Base-by-base conservation (phyloP, 2,797 vertebrate genomes). In the Spea hammondii region DNA sequence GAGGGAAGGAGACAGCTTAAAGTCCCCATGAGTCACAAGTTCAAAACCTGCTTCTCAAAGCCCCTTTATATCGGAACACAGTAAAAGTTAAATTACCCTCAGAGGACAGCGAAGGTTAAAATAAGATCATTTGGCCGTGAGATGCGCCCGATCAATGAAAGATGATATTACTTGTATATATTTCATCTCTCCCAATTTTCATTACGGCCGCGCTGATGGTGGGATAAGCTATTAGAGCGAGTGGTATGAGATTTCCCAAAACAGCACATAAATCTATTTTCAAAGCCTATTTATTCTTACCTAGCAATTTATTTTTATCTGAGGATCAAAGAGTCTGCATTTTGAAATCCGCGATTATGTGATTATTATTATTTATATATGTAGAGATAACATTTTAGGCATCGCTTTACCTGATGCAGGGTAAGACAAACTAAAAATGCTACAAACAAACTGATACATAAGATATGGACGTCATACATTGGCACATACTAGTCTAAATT, bases 101-200 rank as follows among this genome's bases (percentile, higher is more conserved):
- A 10, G 4, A 73, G 79, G 79, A 81, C 69, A 44, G 11, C 7
- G 69, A 72, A 77, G 74, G 79, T 68, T 72, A 81, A 77, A 73
- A 69, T 46, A 77, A 66, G 74, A 77, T 77, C 60, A 69, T 75
- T 65, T 65, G 70, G 65, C 59, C 62, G 49, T 48, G 64, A 65
- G 50, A 60, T 60, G 74, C 8, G 69, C 48, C 9, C 62, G 72
- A 72, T 72, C 79, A 50, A 76, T 81, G 79, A 72, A 81, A 67
- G 68, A 62, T 72, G 70, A 77, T 76, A 76, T 62, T 55, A 50
- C 73, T 47, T 12, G 47, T 13, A 54, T 62, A 32, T 13, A 9
- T 51, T 17, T 51, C 66, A 48, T 53, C 54, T 70, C 74, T 65
- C 54, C 8, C 45, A 50, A 68, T 62, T 17, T 49, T 66, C 46